Evolutionary conservation across 2,113 vertebrate genomes (phyloP).

Genomic region (Hiodon alosoides): DNA sequence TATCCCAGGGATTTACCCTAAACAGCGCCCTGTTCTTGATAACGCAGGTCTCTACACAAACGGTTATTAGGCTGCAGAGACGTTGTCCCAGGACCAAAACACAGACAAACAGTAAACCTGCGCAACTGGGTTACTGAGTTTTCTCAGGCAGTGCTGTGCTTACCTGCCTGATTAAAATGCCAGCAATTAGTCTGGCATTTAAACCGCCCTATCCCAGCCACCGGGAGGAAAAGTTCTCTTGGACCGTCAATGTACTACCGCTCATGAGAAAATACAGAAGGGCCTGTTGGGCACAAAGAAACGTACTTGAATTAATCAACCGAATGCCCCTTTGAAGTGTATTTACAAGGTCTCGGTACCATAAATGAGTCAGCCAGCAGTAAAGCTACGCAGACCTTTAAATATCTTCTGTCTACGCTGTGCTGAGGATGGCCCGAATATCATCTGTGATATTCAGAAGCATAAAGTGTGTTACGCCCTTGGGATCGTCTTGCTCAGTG

Average conservation of each 20-base stretch:
- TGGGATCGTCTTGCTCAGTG: background rate
- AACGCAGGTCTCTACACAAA: background rate
- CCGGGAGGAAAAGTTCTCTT: too few relatives aligned
- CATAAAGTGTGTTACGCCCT: background rate
- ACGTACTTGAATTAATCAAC: constrained; percentile 9
- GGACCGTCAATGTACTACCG: background rate
- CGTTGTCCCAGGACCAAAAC: too few relatives aligned
- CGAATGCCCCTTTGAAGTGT: constrained; percentile 8
- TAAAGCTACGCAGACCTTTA: constrained; percentile 10
- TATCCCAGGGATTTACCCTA: too few relatives aligned
- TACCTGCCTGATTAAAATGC: constrained; percentile 3
- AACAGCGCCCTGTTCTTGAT: background rate
- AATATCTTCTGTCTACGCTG: constrained; percentile 8
- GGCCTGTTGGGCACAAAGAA: background rate
- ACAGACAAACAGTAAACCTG: background rate
- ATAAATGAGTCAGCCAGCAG: background rate
- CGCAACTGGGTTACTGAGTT: background rate
- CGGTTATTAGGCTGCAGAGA: too few relatives aligned
- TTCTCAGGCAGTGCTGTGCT: background rate
- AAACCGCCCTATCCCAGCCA: background rate
- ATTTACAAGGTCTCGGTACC: constrained; percentile 6
- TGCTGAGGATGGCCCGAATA: background rate
- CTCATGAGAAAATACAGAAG: background rate
- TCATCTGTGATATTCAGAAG: background rate
- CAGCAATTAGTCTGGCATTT: background rate